These are phyloP conservation scores for Machaerirhynchus nigripectus DNA, from an alignment of 2,113 vertebrate species.

Conservation along the genomic window DNA sequence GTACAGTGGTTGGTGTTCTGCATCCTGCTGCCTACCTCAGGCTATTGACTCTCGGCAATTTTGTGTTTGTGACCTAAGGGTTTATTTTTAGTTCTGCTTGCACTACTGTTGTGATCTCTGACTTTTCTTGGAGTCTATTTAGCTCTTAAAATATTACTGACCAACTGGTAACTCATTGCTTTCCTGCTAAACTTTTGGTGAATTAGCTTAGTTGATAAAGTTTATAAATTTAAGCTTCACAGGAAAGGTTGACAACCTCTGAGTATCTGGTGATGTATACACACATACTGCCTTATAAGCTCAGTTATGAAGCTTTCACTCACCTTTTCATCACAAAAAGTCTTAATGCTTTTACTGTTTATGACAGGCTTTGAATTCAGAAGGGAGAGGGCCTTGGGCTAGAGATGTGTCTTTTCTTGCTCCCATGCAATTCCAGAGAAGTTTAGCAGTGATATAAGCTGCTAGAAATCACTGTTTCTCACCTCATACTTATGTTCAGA, in stretches of 20 bases:
- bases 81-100: slow-evolving; percentile 19
- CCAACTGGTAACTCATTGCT: not conserved
- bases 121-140: not conserved
- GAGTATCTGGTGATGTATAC: not conserved
- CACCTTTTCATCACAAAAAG: not conserved
- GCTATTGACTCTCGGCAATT: not conserved
- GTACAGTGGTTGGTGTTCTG: not conserved
- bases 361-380: slow-evolving; percentile 14
- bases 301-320: not conserved
- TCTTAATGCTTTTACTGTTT: not conserved
- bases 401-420: slow-evolving; percentile 16
- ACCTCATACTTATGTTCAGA: not conserved
- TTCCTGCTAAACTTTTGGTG: not conserved
- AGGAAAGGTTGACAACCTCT: not conserved
- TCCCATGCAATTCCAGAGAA: not conserved
- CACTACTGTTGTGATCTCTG: not conserved
- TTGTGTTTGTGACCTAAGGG: not conserved
- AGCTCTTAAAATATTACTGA: not conserved
- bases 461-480: not conserved
- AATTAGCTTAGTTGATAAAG: not conserved
- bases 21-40: not conserved
- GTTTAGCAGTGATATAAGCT: not conserved
- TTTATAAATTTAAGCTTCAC: not conserved
- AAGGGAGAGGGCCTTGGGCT: not conserved
- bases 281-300: not conserved